Percentiles rank a stretch among this genome's conserved stretches.
Evolutionary conservation across 1,140 invertebrate genomes (phyloP).

Genomic region (Sipha flava): DNA sequence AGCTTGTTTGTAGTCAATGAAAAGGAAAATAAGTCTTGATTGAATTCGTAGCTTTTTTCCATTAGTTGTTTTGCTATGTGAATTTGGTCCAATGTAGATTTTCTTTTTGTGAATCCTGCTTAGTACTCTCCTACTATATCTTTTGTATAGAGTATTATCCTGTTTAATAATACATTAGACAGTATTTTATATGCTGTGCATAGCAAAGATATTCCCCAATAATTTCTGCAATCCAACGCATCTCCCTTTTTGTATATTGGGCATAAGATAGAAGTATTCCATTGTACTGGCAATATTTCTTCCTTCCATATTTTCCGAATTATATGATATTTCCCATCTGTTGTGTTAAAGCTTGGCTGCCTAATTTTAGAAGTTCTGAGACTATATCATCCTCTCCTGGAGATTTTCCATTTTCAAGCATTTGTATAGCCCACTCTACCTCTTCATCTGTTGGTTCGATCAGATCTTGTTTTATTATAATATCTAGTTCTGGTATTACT

Average conservation of each 20-base stretch:
- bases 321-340: not conserved
- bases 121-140: too few species aligned
- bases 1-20: too few species aligned
- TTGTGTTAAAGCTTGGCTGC: not conserved
- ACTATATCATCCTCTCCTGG: not conserved
- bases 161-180: not conserved
- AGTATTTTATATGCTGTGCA: not conserved
- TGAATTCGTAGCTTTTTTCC: too few species aligned
- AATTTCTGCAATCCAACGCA: not conserved
- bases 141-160: too few species aligned
- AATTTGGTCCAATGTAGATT: too few species aligned
- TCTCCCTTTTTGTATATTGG: not conserved
- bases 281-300: constrained; percentile 34
- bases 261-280: too few species aligned
- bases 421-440: constrained; percentile 41
- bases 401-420: not conserved
- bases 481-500: not conserved
- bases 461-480: not conserved
- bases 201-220: not conserved
- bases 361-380: not conserved
- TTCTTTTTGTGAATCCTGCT: too few species aligned
- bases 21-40: too few species aligned
- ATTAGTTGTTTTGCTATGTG: too few species aligned
- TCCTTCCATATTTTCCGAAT: constrained; percentile 34
- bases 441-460: not conserved